Percentiles rank a stretch among this genome's conserved stretches.
Evolutionary conservation across 2,113 vertebrate species (phyloP).

Genomic region (Lampris incognitus): DNA sequence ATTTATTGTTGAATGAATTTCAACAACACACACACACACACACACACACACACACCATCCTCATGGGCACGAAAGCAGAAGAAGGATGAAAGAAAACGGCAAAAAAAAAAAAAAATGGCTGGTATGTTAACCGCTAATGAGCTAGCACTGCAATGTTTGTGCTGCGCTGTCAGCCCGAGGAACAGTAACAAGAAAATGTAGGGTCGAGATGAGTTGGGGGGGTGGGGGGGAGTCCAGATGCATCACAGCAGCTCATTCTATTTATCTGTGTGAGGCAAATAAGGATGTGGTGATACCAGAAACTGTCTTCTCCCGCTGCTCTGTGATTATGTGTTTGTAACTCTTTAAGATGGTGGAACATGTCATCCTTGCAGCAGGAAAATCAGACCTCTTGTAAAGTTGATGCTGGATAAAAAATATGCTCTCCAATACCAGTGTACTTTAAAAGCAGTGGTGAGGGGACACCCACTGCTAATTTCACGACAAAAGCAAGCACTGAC

Average conservation of each 20-base stretch:
- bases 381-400: background rate
- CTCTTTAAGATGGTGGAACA: background rate
- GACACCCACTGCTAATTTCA: too few relatives aligned
- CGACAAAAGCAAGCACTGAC: too few relatives aligned
- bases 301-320: background rate
- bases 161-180: background rate
- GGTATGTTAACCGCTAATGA: slow-evolving; percentile 6
- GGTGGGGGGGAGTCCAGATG: background rate
- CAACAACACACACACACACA: too few relatives aligned
- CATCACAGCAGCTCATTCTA: background rate
- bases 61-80: slow-evolving; percentile 15
- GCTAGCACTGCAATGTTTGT: slow-evolving; percentile 3
- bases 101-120: slow-evolving; percentile 5
- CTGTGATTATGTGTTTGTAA: slow-evolving; percentile 4
- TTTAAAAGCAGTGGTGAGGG: too few relatives aligned
- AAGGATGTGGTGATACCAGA: background rate
- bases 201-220: background rate
- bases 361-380: too few relatives aligned
- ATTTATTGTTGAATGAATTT: background rate
- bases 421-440: background rate
- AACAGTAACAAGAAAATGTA: background rate
- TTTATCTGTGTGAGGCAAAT: slow-evolving; percentile 1
- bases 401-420: background rate
- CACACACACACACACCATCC: background rate
- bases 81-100: background rate